phyloP scores from a whole-genome alignment of 2,888 invertebrate species.

The Pristionchus fissidentatus region DNA sequence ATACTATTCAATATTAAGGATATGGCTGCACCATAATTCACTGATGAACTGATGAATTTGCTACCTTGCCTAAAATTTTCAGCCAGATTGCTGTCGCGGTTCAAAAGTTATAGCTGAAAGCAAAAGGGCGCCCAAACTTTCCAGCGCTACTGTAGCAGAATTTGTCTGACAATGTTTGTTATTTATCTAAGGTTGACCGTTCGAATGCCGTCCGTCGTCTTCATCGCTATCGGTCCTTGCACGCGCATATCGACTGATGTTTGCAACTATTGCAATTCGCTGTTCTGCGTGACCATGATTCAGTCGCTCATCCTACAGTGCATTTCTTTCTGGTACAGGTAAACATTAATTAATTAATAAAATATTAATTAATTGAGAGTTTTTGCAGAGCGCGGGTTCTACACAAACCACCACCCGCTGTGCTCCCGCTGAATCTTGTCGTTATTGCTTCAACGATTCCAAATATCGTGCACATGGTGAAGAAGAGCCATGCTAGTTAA shows the following conservation, averaged over 20 bases:
- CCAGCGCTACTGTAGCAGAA: too few species aligned
- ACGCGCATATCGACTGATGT: background rate
- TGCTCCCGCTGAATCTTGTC: background rate
- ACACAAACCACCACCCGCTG: background rate
- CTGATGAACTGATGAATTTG: too few species aligned
- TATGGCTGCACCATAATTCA: too few species aligned
- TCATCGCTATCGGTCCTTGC: background rate
- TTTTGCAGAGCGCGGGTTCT: background rate
- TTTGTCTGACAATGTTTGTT: too few species aligned
- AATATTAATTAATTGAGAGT: too few species aligned
- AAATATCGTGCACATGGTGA: background rate
- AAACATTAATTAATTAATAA: background rate
- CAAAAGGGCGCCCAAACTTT: too few species aligned
- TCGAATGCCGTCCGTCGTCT: background rate
- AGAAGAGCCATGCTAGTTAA: background rate
- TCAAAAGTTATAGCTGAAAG: too few species aligned
- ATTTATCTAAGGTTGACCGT: background rate
- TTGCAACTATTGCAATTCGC: constrained; percentile 10
- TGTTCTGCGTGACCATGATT: background rate
- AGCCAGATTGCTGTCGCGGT: too few species aligned
- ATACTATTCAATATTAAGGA: too few species aligned
- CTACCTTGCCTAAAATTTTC: too few species aligned
- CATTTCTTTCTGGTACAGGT: constrained; percentile 13
- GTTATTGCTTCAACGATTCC: background rate
- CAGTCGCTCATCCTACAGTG: background rate